phyloP scores from a whole-genome alignment of 2,888 invertebrate genomes.

The Chymomyza caudatula region DNA sequence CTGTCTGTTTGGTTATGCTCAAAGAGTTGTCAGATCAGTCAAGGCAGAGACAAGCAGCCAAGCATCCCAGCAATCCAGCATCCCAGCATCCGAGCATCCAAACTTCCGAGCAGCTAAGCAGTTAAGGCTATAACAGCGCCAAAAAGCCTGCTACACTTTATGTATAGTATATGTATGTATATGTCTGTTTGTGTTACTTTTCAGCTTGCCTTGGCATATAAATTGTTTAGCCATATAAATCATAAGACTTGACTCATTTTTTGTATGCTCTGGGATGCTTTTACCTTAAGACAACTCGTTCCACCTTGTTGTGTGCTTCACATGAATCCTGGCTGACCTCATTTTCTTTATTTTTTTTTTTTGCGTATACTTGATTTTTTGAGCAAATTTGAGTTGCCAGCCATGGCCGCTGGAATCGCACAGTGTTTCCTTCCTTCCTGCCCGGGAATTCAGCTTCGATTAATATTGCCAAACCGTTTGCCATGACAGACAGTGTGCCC shows the following conservation, averaged over 20 bases:
- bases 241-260: constrained; percentile 51
- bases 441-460: constrained; percentile 52
- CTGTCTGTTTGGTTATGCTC: constrained; percentile 20
- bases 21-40: constrained; percentile 34
- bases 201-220: constrained; percentile 31
- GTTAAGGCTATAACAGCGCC: too few species aligned
- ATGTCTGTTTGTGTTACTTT: constrained; percentile 4
- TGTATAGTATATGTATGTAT: not conserved
- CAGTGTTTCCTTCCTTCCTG: constrained; percentile 52
- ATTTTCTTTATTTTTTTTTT: constrained; percentile 37
- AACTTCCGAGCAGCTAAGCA: too few species aligned
- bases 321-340: constrained; percentile 53
- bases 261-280: not conserved
- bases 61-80: too few species aligned
- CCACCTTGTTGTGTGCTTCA: not conserved
- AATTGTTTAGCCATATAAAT: constrained; percentile 64
- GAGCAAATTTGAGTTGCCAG: constrained; percentile 1
- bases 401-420: constrained; percentile 12
- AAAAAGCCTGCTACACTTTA: too few species aligned
- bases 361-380: not conserved
- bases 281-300: constrained; percentile 1
- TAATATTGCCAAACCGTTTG: constrained; percentile 49
- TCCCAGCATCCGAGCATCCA: too few species aligned
- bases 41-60: not conserved
- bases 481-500: not conserved